phyloP scores from a whole-genome alignment of 2,888 invertebrate species.

The Lasius fuliginosus region DNA sequence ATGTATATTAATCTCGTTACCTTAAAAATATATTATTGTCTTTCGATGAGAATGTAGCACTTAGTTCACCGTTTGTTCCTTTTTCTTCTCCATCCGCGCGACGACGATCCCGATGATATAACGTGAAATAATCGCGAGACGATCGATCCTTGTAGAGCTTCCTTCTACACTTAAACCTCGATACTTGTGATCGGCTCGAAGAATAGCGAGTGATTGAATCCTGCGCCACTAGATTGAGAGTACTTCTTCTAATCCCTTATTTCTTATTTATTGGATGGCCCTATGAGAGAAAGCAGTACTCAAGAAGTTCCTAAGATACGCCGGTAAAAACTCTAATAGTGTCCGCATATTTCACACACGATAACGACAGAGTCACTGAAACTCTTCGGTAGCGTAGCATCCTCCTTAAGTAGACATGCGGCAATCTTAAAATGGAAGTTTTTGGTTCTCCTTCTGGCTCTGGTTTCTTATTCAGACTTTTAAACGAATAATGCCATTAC shows the following conservation, averaged over 20 bases:
- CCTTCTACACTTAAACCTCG: neutral
- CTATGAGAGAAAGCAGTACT: slow-evolving; percentile 40
- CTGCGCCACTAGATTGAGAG: slow-evolving; percentile 10
- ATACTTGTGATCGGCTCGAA: slow-evolving; percentile 14
- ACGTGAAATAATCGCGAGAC: slow-evolving; percentile 32
- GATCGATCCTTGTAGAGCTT: neutral
- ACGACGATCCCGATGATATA: slow-evolving; percentile 29
- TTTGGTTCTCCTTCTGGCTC: slow-evolving; percentile 24
- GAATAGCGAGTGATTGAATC: slow-evolving; percentile 12
- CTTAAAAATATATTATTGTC: slow-evolving; percentile 87
- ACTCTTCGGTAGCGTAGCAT: neutral
- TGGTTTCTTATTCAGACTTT: neutral
- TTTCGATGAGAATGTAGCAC: slow-evolving; percentile 85
- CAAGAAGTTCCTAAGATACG: slow-evolving; percentile 5
- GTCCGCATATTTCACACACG: slow-evolving; percentile 20
- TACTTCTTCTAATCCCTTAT: slow-evolving; percentile 33
- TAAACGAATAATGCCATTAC: slow-evolving; percentile 1
- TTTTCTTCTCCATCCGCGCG: neutral
- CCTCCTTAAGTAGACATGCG: neutral
- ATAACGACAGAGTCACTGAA: slow-evolving; percentile 17
- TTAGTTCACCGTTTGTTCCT: slow-evolving; percentile 73
- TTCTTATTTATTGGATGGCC: slow-evolving; percentile 45
- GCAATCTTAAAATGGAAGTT: slow-evolving; percentile 2
- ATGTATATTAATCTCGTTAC: slow-evolving; percentile 72
- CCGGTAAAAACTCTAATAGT: neutral